Conservation (phyloP, 2,888 invertebrate species). For the Calliphora vomitoria region DNA sequence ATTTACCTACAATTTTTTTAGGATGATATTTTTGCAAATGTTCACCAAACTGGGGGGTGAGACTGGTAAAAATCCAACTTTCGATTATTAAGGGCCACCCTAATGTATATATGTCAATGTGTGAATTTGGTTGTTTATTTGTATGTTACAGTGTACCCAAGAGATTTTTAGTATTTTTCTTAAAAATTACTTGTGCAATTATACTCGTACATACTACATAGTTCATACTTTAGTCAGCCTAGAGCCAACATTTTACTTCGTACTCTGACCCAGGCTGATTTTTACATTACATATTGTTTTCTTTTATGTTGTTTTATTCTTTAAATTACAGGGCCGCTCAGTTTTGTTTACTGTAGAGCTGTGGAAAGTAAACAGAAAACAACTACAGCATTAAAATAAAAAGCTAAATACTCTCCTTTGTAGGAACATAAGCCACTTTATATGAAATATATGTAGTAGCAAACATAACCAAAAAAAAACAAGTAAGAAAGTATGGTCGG, state of each 20-base stretch:
- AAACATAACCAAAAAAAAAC: constrained; percentile 4
- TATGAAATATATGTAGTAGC: constrained; percentile 9
- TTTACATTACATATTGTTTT: not conserved
- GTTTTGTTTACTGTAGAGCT: constrained; percentile 43
- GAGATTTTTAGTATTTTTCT: constrained; percentile 54
- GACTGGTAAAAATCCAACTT: too few species aligned
- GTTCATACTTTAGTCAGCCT: not conserved
- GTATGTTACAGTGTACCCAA: constrained; percentile 7
- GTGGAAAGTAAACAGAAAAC: constrained; percentile 41
- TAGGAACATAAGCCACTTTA: constrained; percentile 20
- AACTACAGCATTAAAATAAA: constrained; percentile 1
- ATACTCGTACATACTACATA: constrained; percentile 9
- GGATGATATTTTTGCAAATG: too few species aligned
- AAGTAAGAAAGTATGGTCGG: too few species aligned
- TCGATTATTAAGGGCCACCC: too few species aligned
- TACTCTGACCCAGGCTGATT: not conserved
- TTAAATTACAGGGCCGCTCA: not conserved
- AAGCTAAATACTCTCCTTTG: constrained; percentile 46
- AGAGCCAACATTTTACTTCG: constrained; percentile 19
- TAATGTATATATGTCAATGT: not conserved
- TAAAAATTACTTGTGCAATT: constrained; percentile 58
- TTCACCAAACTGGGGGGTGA: too few species aligned
- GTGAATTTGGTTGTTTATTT: constrained; percentile 9
- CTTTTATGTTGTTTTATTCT: not conserved
- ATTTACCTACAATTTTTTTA: too few species aligned